phyloP scores from a whole-genome alignment of 2,113 vertebrate genomes.

The Falco punctatus region DNA sequence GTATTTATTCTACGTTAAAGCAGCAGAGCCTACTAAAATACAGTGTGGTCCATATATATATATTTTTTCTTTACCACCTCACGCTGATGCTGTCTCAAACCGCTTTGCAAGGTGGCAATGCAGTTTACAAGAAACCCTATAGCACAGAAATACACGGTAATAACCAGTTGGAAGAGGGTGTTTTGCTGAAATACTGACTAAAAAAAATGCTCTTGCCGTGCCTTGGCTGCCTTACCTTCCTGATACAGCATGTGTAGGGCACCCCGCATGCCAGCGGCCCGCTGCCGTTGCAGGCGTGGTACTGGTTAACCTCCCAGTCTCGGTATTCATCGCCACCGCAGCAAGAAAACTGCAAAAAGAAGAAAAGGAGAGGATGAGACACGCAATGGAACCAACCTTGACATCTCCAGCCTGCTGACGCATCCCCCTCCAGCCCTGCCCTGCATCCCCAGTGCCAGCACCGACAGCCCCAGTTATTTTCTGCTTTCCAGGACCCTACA shows the following conservation, averaged over 20 bases:
- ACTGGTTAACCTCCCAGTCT: constrained; percentile 89
- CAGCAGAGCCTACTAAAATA: not conserved
- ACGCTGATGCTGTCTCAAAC: accelerated
- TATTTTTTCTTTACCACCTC: not conserved
- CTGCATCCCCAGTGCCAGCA: not conserved
- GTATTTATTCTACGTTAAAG: not conserved
- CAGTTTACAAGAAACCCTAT: accelerated
- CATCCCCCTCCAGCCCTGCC: not conserved
- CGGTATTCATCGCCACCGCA: constrained; percentile 89
- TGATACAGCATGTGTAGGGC: constrained; percentile 87
- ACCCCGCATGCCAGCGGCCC: constrained; percentile 88
- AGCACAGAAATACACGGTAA: accelerated
- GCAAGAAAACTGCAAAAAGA: constrained; percentile 83
- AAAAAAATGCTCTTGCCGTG: not conserved
- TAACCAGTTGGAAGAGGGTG: not conserved
- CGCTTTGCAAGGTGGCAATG: not conserved
- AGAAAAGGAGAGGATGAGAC: not conserved
- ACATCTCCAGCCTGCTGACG: accelerated
- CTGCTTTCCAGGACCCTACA: not conserved
- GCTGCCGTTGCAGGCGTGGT: constrained; percentile 86
- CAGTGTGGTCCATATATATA: accelerated
- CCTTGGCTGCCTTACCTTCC: constrained; percentile 69
- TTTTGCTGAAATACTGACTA: not conserved
- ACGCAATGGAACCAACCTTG: accelerated
- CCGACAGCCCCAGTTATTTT: accelerated